Conservation (phyloP, 1,140 invertebrate genomes). For the Leptinotarsa lineolata region DNA sequence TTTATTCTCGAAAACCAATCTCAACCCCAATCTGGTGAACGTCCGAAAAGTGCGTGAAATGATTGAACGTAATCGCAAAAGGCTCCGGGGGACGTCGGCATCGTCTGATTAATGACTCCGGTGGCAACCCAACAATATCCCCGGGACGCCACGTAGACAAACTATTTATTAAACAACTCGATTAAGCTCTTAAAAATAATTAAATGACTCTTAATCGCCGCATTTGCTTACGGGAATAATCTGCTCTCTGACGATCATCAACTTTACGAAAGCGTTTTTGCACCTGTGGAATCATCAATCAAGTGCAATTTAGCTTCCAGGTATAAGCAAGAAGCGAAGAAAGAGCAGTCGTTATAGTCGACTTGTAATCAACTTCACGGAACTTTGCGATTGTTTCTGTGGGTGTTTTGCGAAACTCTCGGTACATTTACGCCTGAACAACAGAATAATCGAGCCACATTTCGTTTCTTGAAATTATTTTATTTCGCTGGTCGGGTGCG, state of each 20-base stretch:
- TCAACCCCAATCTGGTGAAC: conserved; percentile 15
- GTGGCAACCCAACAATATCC: conserved; percentile 37
- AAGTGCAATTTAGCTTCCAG: neutral
- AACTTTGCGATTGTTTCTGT: too few relatives aligned
- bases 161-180: conserved; percentile 44
- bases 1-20: neutral
- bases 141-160: conserved; percentile 21
- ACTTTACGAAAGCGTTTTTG: neutral
- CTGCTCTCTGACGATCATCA: conserved; percentile 1
- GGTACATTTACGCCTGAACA: neutral
- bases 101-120: conserved; percentile 39
- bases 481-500: neutral
- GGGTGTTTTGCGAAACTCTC: neutral
- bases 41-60: conserved; percentile 34
- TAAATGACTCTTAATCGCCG: conserved; percentile 38
- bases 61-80: conserved; percentile 37
- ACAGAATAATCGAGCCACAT: neutral
- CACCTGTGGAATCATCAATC: conserved; percentile 9
- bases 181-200: conserved; percentile 44
- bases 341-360: too few relatives aligned
- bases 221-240: conserved; percentile 7
- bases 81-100: conserved; percentile 35
- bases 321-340: neutral
- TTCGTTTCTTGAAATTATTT: neutral
- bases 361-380: too few relatives aligned